Evolutionary conservation across 2,797 vertebrate species (phyloP).

Genomic region (Valencia hispanica): DNA sequence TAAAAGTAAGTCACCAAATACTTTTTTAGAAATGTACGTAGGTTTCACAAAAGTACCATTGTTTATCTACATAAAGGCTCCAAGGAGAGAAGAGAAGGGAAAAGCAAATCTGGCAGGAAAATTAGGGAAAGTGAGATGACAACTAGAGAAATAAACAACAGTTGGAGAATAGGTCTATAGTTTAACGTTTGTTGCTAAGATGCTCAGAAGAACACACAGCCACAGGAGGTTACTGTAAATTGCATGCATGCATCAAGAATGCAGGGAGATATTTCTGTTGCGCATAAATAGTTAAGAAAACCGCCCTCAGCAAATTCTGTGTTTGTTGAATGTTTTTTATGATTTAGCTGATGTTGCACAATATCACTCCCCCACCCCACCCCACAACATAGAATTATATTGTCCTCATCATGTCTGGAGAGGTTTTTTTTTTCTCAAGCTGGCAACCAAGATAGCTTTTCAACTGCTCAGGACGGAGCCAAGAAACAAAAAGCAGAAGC

Average conservation of each 20-base stretch:
- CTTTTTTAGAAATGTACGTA: constrained; percentile 4
- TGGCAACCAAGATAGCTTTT: constrained; percentile 35
- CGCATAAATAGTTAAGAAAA: constrained; percentile 47
- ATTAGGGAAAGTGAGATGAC: constrained; percentile 35
- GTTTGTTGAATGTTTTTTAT: constrained; percentile 48
- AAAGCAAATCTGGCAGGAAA: constrained; percentile 2
- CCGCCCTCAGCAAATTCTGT: constrained; percentile 45
- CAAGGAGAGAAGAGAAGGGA: background rate
- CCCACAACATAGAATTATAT: constrained; percentile 24
- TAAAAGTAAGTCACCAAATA: background rate
- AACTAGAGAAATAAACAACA: constrained; percentile 30
- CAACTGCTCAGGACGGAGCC: constrained; percentile 23
- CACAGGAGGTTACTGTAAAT: constrained; percentile 35
- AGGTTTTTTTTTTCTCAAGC: constrained; percentile 33
- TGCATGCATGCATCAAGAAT: constrained; percentile 42
- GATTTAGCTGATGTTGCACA: constrained; percentile 46
- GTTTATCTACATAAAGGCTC: constrained; percentile 15
- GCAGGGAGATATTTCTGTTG: constrained; percentile 42
- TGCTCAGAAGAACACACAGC: constrained; percentile 18
- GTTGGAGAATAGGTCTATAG: constrained; percentile 27
- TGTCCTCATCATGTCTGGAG: constrained; percentile 32
- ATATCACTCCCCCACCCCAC: constrained; percentile 10
- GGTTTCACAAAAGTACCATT: constrained; percentile 14
- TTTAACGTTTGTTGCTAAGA: constrained; percentile 29
- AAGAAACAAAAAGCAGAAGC: constrained; percentile 29